These are phyloP conservation scores for Choreutis nemorana DNA, from an alignment of 2,888 invertebrate genomes.

Conservation along the genomic window DNA sequence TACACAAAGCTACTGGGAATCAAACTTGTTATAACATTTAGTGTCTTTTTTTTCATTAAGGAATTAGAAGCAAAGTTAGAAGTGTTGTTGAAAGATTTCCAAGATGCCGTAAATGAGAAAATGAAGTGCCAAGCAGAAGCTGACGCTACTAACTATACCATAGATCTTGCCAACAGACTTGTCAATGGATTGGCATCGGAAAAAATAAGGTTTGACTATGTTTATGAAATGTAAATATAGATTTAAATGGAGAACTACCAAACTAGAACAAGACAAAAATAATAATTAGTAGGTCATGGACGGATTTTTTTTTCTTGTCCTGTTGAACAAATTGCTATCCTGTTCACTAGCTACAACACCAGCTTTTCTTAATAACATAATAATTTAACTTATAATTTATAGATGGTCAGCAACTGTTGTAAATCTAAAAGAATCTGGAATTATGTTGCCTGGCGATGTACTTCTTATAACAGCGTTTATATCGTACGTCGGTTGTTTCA, in stretches of 20 bases:
- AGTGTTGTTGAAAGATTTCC: conserved; percentile 81
- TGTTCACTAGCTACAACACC: too few relatives aligned
- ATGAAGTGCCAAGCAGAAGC: conserved; percentile 93
- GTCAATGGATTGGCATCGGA: conserved; percentile 94
- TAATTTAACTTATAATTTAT: not conserved
- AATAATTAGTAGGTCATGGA: too few relatives aligned
- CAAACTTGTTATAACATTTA: not conserved
- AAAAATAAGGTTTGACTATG: conserved; percentile 72
- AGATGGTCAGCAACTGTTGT: conserved; percentile 55
- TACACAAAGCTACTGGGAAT: too few relatives aligned
- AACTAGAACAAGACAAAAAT: too few relatives aligned
- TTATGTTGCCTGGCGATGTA: conserved; percentile 89
- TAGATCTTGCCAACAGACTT: conserved; percentile 89
- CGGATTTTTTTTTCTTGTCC: too few relatives aligned
- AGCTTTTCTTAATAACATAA: too few relatives aligned
- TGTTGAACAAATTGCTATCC: too few relatives aligned
- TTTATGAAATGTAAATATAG: not conserved
- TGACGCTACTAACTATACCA: conserved; percentile 86
- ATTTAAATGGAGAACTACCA: too few relatives aligned
- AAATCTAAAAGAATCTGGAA: conserved; percentile 74
- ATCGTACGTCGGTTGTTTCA: conserved; percentile 95
- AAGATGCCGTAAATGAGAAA: conserved; percentile 85
- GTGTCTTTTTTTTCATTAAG: conserved; percentile 27
- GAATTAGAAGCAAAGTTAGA: conserved; percentile 81
- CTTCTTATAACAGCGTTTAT: conserved; percentile 91